Conservation (phyloP, 2,113 vertebrate species). For the Dasypus novemcinctus region DNA sequence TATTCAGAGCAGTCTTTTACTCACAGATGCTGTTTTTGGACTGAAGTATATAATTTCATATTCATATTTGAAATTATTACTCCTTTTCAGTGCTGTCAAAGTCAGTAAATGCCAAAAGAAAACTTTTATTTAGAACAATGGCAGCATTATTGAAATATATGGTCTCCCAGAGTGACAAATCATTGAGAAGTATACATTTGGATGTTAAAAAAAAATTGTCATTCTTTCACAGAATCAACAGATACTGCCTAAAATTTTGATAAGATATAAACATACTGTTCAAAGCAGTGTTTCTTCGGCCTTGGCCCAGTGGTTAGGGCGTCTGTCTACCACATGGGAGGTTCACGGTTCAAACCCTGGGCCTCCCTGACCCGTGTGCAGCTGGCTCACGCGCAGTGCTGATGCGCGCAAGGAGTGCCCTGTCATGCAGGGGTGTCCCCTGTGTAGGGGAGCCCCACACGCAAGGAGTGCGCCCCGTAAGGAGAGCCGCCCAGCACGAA, state of each 20-base stretch:
- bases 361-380: too few relatives aligned
- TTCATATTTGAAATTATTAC: conserved; percentile 8
- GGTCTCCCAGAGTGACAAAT: background rate
- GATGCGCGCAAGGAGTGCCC: too few relatives aligned
- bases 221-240: conserved; percentile 23
- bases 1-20: background rate
- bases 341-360: too few relatives aligned
- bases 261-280: background rate
- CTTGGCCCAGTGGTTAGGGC: too few relatives aligned
- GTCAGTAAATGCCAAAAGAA: background rate
- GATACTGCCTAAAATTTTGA: background rate
- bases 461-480: too few relatives aligned
- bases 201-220: background rate
- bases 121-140: conserved; percentile 41
- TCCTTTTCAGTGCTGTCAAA: background rate
- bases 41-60: background rate
- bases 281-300: background rate
- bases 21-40: background rate
- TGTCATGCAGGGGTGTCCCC: too few relatives aligned
- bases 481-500: too few relatives aligned
- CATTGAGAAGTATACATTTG: background rate
- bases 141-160: background rate
- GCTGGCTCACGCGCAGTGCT: too few relatives aligned
- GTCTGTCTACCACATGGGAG: too few relatives aligned
- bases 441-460: too few relatives aligned